These are phyloP conservation scores for Caenorhabditis inopinata DNA, from an alignment of 1,140 invertebrate genomes.

Conservation along the genomic window DNA sequence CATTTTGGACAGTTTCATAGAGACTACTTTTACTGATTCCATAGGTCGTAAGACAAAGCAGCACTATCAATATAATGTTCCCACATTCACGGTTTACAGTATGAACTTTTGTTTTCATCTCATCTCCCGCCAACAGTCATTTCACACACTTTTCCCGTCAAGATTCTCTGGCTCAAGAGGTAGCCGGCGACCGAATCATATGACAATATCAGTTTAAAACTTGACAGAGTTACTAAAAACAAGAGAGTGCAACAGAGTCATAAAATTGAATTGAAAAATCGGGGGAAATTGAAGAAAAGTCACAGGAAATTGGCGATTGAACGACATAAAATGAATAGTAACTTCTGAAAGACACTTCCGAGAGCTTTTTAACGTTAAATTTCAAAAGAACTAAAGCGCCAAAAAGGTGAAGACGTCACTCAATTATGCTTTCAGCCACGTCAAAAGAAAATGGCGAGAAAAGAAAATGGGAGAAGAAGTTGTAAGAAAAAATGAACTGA, in stretches of 20 bases:
- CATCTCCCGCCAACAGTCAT: not conserved
- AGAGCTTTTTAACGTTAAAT: no score
- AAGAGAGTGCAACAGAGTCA: not conserved
- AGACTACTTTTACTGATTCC: no score
- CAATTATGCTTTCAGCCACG: not conserved
- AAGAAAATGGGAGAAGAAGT: not conserved
- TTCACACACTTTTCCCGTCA: not conserved
- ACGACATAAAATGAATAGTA: not conserved
- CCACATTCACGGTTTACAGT: not conserved
- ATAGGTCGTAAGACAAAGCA: no score
- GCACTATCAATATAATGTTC: not conserved
- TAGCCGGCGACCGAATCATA: not conserved
- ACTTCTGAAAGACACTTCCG: no score
- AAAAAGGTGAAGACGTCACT: not conserved
- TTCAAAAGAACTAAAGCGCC: no score
- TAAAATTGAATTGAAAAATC: not conserved
- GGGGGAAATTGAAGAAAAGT: not conserved
- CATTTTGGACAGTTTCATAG: no score
- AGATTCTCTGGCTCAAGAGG: not conserved
- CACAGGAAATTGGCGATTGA: not conserved
- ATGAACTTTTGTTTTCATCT: not conserved
- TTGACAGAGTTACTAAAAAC: slow-evolving; percentile 13
- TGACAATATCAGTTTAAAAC: slow-evolving; percentile 29
- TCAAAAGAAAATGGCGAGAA: not conserved
- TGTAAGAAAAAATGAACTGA: not conserved